These are phyloP conservation scores for Harmothoe impar DNA, from an alignment of 2,888 invertebrate genomes.

Conservation along the genomic window DNA sequence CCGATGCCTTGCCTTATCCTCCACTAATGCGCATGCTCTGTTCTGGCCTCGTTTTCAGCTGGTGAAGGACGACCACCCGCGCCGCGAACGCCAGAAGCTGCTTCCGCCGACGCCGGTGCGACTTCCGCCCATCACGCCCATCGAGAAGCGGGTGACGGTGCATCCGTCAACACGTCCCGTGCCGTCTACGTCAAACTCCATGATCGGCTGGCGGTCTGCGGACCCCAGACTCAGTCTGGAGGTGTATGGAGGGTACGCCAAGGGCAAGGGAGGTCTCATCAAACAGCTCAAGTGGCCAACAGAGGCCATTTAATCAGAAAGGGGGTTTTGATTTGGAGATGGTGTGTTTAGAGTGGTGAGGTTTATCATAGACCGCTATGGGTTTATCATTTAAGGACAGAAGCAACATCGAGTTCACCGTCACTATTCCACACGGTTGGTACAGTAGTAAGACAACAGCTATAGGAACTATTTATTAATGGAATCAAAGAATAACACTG, in stretches of 20 bases:
- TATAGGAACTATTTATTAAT: too few species aligned
- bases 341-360: background rate
- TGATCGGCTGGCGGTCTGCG: constrained; percentile 82
- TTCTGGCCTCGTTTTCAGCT: constrained; percentile 73
- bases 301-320: constrained; percentile 77
- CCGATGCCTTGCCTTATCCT: background rate
- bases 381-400: too few species aligned
- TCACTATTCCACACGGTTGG: too few species aligned
- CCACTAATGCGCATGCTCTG: constrained; percentile 43
- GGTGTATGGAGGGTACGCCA: constrained; percentile 81
- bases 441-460: too few species aligned
- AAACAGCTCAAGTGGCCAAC: constrained; percentile 82
- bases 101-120: constrained; percentile 73
- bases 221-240: constrained; percentile 76
- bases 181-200: constrained; percentile 78
- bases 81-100: constrained; percentile 56
- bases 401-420: too few species aligned
- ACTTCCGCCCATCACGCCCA: constrained; percentile 79
- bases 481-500: too few species aligned
- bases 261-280: constrained; percentile 80
- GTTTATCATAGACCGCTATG: too few species aligned
- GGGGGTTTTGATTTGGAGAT: background rate
- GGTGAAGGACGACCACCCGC: constrained; percentile 80
- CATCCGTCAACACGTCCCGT: constrained; percentile 80
- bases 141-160: constrained; percentile 80